phyloP scores from a whole-genome alignment of 2,888 invertebrate species.

The Ichneumoninae sp. region DNA sequence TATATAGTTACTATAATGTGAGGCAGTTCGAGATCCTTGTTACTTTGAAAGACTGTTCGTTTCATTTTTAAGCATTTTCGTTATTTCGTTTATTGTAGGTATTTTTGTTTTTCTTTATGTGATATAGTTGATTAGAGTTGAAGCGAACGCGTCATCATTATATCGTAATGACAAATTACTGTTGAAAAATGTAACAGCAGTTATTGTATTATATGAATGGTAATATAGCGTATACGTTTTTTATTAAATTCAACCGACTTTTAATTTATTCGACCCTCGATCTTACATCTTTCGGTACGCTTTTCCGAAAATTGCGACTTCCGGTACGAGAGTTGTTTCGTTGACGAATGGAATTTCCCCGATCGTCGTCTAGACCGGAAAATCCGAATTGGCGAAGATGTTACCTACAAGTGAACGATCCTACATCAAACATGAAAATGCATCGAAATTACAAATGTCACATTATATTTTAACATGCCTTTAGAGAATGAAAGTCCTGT shows the following conservation, averaged over 20 bases:
- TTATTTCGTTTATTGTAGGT: constrained; percentile 21
- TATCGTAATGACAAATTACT: constrained; percentile 47
- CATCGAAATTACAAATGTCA: not conserved
- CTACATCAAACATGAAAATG: not conserved
- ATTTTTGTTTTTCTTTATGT: constrained; percentile 10
- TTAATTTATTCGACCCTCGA: not conserved
- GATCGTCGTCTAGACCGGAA: not conserved
- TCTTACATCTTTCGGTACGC: not conserved
- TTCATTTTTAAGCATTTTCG: constrained; percentile 56
- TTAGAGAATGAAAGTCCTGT: not conserved
- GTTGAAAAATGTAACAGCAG: constrained; percentile 52
- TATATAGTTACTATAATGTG: constrained; percentile 14
- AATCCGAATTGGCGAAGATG: not conserved
- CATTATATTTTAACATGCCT: too few species aligned
- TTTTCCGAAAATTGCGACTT: not conserved
- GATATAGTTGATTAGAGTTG: constrained; percentile 50
- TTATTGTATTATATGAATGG: constrained; percentile 63
- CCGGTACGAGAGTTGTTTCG: not conserved
- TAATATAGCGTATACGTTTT: constrained; percentile 62
- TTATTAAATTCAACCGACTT: constrained; percentile 37
- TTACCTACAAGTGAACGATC: not conserved
- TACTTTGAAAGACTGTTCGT: constrained; percentile 67
- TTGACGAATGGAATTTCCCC: not conserved
- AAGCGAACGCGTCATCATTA: constrained; percentile 42
- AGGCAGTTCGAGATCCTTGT: constrained; percentile 51